A percentile compares a stretch with the other conserved stretches of the same genome.
Evolutionary conservation across 2,888 invertebrate species (phyloP).

Genomic region (Graphium colonna): DNA sequence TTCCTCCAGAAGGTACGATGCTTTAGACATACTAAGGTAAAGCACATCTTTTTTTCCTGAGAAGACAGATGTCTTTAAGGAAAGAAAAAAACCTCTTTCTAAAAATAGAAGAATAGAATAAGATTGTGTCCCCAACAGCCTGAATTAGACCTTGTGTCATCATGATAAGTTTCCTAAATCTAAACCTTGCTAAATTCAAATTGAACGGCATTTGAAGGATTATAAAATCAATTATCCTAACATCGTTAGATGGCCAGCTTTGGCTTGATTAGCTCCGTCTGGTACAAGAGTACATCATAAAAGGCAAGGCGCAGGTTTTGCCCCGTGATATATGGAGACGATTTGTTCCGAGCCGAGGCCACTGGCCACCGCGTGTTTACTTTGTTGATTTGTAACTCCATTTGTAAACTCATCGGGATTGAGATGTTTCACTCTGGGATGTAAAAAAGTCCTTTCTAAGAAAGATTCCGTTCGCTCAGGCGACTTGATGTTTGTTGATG

Average conservation of each 20-base stretch:
- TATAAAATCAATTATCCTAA: slow-evolving; percentile 5
- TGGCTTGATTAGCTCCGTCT: slow-evolving; percentile 23
- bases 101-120: background rate
- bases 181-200: too few relatives aligned
- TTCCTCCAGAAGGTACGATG: too few relatives aligned
- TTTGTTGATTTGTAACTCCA: slow-evolving; percentile 52
- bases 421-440: slow-evolving; percentile 37
- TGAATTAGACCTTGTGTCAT: too few relatives aligned
- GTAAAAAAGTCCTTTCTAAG: slow-evolving; percentile 11
- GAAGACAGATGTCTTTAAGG: too few relatives aligned
- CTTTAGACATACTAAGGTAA: too few relatives aligned
- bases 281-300: slow-evolving; percentile 53
- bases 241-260: background rate
- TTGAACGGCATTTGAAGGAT: background rate
- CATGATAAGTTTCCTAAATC: too few relatives aligned
- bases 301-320: slow-evolving; percentile 45
- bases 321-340: slow-evolving; percentile 49
- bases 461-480: slow-evolving; percentile 3
- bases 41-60: too few relatives aligned
- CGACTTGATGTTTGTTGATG: background rate
- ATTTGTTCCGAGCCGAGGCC: slow-evolving; percentile 49
- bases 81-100: slow-evolving; percentile 1
- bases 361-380: slow-evolving; percentile 46
- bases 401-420: slow-evolving; percentile 43
- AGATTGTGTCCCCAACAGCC: background rate